Evolutionary conservation across 2,113 vertebrate genomes (phyloP), one percentile per base, ranked within the genome.

Genomic region (Dipodomys ordii): DNA sequence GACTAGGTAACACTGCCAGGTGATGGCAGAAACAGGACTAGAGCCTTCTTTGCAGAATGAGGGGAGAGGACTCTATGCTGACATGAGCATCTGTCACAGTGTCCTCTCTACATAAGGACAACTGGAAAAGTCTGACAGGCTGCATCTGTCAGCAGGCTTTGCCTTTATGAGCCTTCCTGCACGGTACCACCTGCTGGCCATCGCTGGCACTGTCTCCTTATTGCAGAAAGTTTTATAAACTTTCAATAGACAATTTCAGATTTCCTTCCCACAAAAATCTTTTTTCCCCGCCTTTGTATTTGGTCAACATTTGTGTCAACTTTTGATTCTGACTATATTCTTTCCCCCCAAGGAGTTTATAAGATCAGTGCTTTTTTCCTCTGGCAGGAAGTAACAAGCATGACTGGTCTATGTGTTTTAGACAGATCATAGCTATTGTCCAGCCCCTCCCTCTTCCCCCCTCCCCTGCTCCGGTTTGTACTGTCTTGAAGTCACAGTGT

Each of bases 161-260:
- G 2, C 20, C 67, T 71, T 96, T 73, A 76, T 28, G 64, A 89
- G 77, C 30, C 49, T 96, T 95, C 3, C 13, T 1, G 1, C 46
- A 20, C 32, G 4, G 44, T 27, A 35, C 87, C 87, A 80, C 65
- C 90, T 97, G 19, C 91, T 96, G 96, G 87, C 39, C 3, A 0
- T 28, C 2, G 0, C 1, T 35, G 62, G 74, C 71, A 91, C 46
- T 83, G 86, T 85, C 68, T 30, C 46, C 9, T 65, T 3, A 28
- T 64, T 76, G 46, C n/a, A 35, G n/a, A 81, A 93, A 71, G 15
- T 49, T 87, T 10, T 82, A 72, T 77, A 80, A 46, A 46, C 10
- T 80, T 92, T 64, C 2, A 64, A 20, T 64, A 39, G 30, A 46
- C 1, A 20, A 19, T 49, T 57, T 8, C n/a, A 7, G 28, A 93